These are phyloP conservation scores for Arizona elegans DNA, from an alignment of 2,113 vertebrate species.

Conservation along the genomic window DNA sequence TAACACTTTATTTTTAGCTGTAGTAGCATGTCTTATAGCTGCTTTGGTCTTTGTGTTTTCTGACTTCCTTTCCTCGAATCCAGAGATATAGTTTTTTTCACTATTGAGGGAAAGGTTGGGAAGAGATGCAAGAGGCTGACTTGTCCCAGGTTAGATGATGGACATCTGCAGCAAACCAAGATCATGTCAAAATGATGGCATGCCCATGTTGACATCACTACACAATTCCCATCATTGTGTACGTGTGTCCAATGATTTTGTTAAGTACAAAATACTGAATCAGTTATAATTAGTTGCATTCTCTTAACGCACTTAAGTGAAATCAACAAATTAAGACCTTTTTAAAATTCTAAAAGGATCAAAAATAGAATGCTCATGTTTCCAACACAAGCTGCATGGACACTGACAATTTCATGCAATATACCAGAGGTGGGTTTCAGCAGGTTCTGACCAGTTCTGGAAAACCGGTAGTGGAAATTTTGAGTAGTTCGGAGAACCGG, in stretches of 20 bases:
- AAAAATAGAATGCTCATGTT: not conserved
- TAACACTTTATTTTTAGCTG: not conserved
- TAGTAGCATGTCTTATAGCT: not conserved
- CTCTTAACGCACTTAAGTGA: not conserved
- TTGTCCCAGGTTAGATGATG: not conserved
- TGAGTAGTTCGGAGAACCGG: no score
- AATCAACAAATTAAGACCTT: not conserved
- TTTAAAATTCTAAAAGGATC: not conserved
- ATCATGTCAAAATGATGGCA: not conserved
- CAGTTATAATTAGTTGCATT: not conserved
- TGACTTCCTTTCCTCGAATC: not conserved
- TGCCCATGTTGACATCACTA: not conserved
- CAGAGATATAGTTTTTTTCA: not conserved
- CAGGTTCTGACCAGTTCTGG: no score
- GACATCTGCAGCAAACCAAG: not conserved
- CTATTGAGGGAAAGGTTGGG: not conserved
- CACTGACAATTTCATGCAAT: not conserved
- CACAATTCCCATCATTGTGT: not conserved
- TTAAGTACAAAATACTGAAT: not conserved
- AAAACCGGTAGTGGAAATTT: no score
- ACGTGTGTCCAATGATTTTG: not conserved
- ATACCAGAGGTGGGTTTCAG: not conserved
- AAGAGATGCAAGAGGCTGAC: not conserved
- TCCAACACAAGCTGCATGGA: not conserved
- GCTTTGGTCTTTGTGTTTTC: not conserved